Evolutionary conservation across 2,888 invertebrate genomes (phyloP), one percentile per base, ranked within the genome.

Genomic region (Synanthedon myopaeformis): DNA sequence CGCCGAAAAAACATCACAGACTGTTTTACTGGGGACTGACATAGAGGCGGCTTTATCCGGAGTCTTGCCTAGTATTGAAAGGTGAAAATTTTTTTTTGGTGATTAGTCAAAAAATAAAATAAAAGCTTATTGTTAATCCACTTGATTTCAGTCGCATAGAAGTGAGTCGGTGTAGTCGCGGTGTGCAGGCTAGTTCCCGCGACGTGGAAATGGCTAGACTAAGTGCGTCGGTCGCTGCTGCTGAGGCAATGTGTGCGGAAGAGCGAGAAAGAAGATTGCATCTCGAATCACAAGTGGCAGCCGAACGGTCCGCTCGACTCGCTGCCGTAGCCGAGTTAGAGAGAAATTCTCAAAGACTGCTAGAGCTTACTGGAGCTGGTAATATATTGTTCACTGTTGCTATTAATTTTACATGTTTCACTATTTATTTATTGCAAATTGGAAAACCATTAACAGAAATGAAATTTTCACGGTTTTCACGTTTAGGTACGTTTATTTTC

Each of bases 1-100:
- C 73, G 94, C 95, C 61, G 96, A 96, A 77, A 93, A 90, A 42
- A 89, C 90, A 51, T 89, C 91, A 12, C 96, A 96, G 74, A 96
- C 96, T 1, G 93, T 92, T 23, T 77, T 96, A 52, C 90, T 93
- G 1, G 90, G 92, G 53, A 76, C 82, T 3, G 95, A 95, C 67
- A 87, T 95, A 23, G 93, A 93, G 59, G 91, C 91, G 14, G 92
- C 92, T 4, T 81, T 95, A 53, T 89, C 90, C 0, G 94, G 94
- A 1, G 76, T 90, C 55, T 62, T 80, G 59, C 86, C 86, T 56
- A 82, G 78, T 60, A 82, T 87, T 64, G 85, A 85, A 56, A 81
- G 71, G 86, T 85, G 12, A 45, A 45, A 45, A 14, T 45, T 13
- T 45, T 17, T 13, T 42, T 45, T 12, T 45, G 4, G n/a, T 45